phyloP scores from a whole-genome alignment of 2,888 invertebrate genomes.

The Thymelicus lineola region DNA sequence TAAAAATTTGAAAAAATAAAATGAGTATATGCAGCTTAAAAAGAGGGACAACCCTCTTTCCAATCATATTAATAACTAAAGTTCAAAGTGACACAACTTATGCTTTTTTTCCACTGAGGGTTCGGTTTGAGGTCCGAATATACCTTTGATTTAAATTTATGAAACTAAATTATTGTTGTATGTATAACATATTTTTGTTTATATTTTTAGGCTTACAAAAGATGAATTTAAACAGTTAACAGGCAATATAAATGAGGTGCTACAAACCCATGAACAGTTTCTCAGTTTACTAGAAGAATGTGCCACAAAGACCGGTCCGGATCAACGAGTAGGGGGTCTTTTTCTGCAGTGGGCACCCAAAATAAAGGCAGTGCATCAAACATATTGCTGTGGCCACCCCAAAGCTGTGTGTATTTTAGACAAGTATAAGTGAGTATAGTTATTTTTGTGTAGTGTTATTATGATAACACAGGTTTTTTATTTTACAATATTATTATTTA shows the following conservation, averaged over 20 bases:
- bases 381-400: constrained; percentile 97
- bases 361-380: constrained; percentile 93
- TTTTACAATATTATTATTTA: too few species aligned
- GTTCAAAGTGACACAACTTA: too few species aligned
- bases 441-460: not conserved
- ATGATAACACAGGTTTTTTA: not conserved
- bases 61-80: too few species aligned
- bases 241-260: constrained; percentile 95
- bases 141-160: too few species aligned
- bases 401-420: constrained; percentile 97
- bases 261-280: constrained; percentile 93
- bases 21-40: too few species aligned
- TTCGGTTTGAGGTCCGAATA: too few species aligned
- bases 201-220: constrained; percentile 88
- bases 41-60: too few species aligned
- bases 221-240: constrained; percentile 95
- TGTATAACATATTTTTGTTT: constrained; percentile 5
- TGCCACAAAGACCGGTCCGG: constrained; percentile 88
- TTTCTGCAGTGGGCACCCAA: constrained; percentile 94
- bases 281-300: constrained; percentile 92
- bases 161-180: too few species aligned
- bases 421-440: constrained; percentile 92
- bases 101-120: too few species aligned
- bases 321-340: constrained; percentile 95
- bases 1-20: too few species aligned